Evolutionary conservation across 2,888 invertebrate species (phyloP).

Genomic region (Trichogramma dendrolimi): DNA sequence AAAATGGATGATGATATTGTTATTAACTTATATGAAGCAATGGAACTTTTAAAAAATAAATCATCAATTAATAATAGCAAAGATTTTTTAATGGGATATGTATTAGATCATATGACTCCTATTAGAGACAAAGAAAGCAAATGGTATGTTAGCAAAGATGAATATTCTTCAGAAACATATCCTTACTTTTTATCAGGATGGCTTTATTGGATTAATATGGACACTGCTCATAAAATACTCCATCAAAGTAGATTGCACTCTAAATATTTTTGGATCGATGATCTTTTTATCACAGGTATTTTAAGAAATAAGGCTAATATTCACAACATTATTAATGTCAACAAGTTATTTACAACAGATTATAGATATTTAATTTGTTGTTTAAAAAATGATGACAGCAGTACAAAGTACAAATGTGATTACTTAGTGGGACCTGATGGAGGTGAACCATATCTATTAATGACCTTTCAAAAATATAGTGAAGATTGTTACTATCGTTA

Average conservation of each 20-base stretch:
- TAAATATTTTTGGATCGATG: conserved; percentile 86
- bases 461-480: conserved; percentile 16
- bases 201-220: conserved; percentile 73
- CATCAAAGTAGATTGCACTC: conserved; percentile 56
- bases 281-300: conserved; percentile 80
- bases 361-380: conserved; percentile 73
- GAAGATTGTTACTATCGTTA: conserved; percentile 14
- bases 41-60: conserved; percentile 35
- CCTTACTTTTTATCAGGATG: conserved; percentile 79
- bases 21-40: conserved; percentile 62
- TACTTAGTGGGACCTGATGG: conserved; percentile 73
- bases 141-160: conserved; percentile 72
- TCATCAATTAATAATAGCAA: conserved; percentile 25
- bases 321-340: conserved; percentile 56
- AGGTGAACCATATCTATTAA: conserved; percentile 39
- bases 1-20: conserved; percentile 83
- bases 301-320: conserved; percentile 61
- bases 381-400: conserved; percentile 47
- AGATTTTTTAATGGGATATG: conserved; percentile 63
- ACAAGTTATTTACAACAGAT: conserved; percentile 65
- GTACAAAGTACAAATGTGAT: conserved; percentile 55
- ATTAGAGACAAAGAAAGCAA: conserved; percentile 67
- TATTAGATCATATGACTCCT: conserved; percentile 62
- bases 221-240: conserved; percentile 60
- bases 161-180: conserved; percentile 62